Evolutionary conservation across 2,113 vertebrate genomes (phyloP).

Genomic region (Reinhardtius hippoglossoides): DNA sequence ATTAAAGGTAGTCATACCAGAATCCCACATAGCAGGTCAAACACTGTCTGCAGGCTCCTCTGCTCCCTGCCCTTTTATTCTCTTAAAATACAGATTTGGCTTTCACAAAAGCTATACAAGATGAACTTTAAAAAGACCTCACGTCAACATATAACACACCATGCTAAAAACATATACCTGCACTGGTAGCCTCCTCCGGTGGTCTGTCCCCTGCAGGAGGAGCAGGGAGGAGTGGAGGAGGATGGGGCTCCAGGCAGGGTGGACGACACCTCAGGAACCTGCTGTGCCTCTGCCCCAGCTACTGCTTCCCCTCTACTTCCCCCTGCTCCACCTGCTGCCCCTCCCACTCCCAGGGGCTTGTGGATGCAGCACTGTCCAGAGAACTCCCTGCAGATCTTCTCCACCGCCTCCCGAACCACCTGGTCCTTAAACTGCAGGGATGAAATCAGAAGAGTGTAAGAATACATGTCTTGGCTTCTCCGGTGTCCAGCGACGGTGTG

Average conservation of each 20-base stretch:
- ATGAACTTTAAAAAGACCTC: too few relatives aligned
- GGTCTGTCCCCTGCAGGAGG: slow-evolving; percentile 88
- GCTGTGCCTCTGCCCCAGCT: slow-evolving; percentile 58
- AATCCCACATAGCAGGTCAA: too few relatives aligned
- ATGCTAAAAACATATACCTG: slow-evolving; percentile 81
- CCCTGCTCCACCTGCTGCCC: slow-evolving; percentile 22
- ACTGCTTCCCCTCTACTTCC: slow-evolving; percentile 55
- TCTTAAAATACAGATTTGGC: too few relatives aligned
- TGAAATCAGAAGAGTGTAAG: too few relatives aligned
- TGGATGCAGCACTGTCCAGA: slow-evolving; percentile 89
- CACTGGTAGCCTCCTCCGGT: slow-evolving; percentile 94
- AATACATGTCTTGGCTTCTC: too few relatives aligned
- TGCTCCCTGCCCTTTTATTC: too few relatives aligned
- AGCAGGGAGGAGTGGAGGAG: slow-evolving; percentile 87
- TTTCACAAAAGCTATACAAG: too few relatives aligned
- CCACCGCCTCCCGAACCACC: slow-evolving; percentile 94
- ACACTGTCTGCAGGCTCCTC: too few relatives aligned
- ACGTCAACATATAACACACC: too few relatives aligned
- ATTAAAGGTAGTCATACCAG: too few relatives aligned
- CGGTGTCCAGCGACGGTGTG: background rate
- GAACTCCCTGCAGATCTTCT: slow-evolving; percentile 92
- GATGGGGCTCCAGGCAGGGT: slow-evolving; percentile 77
- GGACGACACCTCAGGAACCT: slow-evolving; percentile 74
- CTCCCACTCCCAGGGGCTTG: slow-evolving; percentile 74
- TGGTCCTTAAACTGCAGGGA: slow-evolving; percentile 91